Conservation (phyloP, 2,888 invertebrate species). For the Alitta virens region DNA sequence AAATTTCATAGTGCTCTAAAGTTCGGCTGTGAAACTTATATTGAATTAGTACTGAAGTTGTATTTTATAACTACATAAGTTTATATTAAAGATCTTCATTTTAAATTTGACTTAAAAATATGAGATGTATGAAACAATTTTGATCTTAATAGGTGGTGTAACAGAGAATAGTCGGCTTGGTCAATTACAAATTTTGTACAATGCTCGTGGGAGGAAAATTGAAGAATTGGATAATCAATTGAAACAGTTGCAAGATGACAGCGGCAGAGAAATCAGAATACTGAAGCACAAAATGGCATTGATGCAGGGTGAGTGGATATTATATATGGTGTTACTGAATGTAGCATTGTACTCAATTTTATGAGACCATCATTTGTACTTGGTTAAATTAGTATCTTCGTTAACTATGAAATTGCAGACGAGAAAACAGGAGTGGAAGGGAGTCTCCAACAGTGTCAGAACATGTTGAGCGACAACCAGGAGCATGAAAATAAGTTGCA, state of each 20-base stretch:
- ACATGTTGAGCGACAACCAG: conserved; percentile 37
- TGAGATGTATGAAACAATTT: too few relatives aligned
- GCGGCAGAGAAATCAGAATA: conserved; percentile 43
- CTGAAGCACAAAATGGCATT: conserved; percentile 50
- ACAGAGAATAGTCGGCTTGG: conserved; percentile 31
- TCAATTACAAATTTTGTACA: conserved; percentile 51
- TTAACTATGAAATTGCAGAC: conserved; percentile 26
- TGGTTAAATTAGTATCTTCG: too few relatives aligned
- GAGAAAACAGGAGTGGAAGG: conserved; percentile 40
- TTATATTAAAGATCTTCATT: too few relatives aligned
- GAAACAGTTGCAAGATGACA: conserved; percentile 32
- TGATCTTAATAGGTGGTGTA: conserved; percentile 21
- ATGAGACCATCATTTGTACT: too few relatives aligned
- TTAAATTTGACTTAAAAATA: too few relatives aligned
- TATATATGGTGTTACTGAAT: too few relatives aligned
- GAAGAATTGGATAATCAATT: conserved; percentile 45
- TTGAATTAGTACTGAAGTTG: too few relatives aligned
- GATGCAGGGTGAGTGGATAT: conserved; percentile 37
- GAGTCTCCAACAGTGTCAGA: conserved; percentile 41
- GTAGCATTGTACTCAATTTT: too few relatives aligned
- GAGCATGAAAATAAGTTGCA: conserved; percentile 35
- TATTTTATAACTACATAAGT: too few relatives aligned
- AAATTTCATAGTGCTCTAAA: too few relatives aligned
- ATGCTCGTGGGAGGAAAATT: conserved; percentile 47
- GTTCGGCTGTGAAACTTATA: too few relatives aligned